phyloP scores from a whole-genome alignment of 2,888 invertebrate genomes.

The Machimus rusticus region DNA sequence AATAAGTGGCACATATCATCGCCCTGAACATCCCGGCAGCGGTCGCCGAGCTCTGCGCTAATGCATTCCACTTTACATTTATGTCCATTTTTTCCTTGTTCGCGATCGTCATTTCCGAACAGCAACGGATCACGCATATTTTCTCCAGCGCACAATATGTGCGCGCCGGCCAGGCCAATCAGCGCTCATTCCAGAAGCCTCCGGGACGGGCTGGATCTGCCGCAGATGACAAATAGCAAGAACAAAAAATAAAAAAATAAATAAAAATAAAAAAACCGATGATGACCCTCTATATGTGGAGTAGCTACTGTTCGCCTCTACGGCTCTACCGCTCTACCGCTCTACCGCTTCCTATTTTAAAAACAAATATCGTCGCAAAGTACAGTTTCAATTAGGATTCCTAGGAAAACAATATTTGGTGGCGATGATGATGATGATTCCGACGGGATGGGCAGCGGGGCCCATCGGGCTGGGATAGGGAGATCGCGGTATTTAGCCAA shows the following conservation, averaged over 20 bases:
- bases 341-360: constrained; percentile 11
- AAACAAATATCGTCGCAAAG: constrained; percentile 45
- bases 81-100: constrained; percentile 43
- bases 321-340: not conserved
- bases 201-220: not conserved
- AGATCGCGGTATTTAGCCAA: constrained; percentile 7
- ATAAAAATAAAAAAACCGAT: not conserved
- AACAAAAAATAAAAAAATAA: not conserved
- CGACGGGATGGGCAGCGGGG: not conserved
- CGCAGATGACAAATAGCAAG: constrained; percentile 31
- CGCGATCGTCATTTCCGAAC: constrained; percentile 18
- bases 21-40: constrained; percentile 8
- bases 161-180: not conserved
- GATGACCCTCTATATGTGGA: constrained; percentile 47
- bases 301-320: constrained; percentile 34
- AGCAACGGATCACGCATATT: constrained; percentile 30
- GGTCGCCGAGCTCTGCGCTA: constrained; percentile 43
- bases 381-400: constrained; percentile 48
- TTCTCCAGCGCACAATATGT: constrained; percentile 17
- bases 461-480: not conserved
- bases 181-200: not conserved
- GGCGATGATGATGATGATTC: not conserved
- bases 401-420: constrained; percentile 43
- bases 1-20: constrained; percentile 46
- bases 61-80: constrained; percentile 46